A percentile compares a stretch with the other conserved stretches of the same genome.
phyloP scores from a whole-genome alignment of 2,113 vertebrate species.

The Rutilus rutilus region DNA sequence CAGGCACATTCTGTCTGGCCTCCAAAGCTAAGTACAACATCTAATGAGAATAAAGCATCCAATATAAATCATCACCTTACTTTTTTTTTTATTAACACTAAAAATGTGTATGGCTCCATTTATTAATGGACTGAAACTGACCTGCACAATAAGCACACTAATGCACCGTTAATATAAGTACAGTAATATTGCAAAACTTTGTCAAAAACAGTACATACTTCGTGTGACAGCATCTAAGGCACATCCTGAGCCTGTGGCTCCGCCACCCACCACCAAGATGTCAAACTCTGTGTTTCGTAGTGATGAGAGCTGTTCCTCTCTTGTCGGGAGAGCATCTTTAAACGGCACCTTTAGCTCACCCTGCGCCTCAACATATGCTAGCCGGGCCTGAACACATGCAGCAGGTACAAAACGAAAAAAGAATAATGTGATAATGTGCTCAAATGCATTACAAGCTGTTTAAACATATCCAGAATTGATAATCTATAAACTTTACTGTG shows the following conservation, averaged over 20 bases:
- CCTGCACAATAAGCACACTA: neutral
- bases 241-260: conserved; percentile 93
- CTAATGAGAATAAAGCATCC: neutral
- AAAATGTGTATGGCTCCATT: neutral
- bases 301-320: conserved; percentile 79
- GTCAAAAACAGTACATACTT: conserved; percentile 72
- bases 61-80: conserved; percentile 17
- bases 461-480: conserved; percentile 17
- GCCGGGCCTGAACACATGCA: conserved; percentile 69
- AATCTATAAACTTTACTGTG: neutral
- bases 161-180: neutral
- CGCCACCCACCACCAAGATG: conserved; percentile 90
- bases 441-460: neutral
- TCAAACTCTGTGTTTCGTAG: conserved; percentile 84
- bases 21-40: neutral
- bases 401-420: neutral
- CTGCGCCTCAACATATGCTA: conserved; percentile 81
- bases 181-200: neutral
- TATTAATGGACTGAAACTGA: neutral
- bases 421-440: neutral
- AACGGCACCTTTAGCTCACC: conserved; percentile 70
- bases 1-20: conserved; percentile 7
- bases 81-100: no score
- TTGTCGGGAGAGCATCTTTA: conserved; percentile 76
- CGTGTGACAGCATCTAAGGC: conserved; percentile 93